phyloP scores from a whole-genome alignment of 1,140 invertebrate species.

The Sipha flava region DNA sequence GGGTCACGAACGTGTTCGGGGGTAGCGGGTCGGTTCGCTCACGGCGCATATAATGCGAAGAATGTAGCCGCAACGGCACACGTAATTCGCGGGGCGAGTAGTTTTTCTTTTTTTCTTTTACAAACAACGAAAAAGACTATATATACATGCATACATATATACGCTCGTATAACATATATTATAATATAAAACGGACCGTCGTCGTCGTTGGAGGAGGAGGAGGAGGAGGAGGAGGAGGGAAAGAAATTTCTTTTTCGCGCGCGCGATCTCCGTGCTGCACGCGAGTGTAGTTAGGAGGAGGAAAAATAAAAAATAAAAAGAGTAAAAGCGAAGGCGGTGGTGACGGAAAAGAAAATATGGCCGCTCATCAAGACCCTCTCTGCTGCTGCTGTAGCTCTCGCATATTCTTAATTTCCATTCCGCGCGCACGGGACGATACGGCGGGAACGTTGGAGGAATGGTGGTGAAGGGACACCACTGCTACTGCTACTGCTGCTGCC shows the following conservation, averaged over 20 bases:
- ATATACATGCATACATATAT: background rate
- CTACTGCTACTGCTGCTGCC: no score
- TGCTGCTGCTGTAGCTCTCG: background rate
- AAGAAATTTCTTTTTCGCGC: background rate
- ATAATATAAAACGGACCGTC: background rate
- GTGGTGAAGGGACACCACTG: no score
- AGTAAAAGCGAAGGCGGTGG: constrained; percentile 19
- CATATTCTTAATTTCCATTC: constrained; percentile 32
- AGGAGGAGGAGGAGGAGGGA: background rate
- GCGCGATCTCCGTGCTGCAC: constrained; percentile 3
- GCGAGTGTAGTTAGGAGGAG: background rate
- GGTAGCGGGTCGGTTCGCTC: background rate
- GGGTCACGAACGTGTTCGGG: background rate
- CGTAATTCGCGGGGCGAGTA: constrained; percentile 13
- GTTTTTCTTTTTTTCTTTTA: background rate
- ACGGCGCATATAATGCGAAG: background rate
- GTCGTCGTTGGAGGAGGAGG: background rate
- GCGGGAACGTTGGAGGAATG: no score
- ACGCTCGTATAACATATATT: background rate
- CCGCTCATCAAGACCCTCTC: constrained; percentile 30
- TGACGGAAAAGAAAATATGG: constrained; percentile 33
- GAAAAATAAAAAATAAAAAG: background rate
- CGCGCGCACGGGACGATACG: background rate
- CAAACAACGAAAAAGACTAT: background rate
- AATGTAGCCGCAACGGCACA: background rate